phyloP scores from a whole-genome alignment of 2,797 vertebrate genomes.

The Cynopterus sphinx region DNA sequence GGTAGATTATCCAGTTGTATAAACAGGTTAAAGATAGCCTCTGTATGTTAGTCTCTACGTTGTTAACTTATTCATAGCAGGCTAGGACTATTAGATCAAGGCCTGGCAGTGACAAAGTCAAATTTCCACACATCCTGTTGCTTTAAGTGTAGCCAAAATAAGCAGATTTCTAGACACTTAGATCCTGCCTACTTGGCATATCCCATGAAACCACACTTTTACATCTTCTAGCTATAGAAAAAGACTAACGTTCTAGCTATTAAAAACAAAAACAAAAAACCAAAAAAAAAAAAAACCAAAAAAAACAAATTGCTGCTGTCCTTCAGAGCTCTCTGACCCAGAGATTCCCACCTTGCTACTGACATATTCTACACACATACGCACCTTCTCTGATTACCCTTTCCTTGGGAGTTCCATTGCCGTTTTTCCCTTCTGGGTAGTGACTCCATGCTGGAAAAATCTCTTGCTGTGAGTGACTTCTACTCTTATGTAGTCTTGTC shows the following conservation, averaged over 20 bases:
- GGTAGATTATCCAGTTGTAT: neutral
- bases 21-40: neutral
- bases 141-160: neutral
- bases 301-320: neutral
- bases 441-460: neutral
- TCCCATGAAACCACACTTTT: neutral
- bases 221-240: neutral
- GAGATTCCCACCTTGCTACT: neutral
- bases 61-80: neutral
- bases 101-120: neutral
- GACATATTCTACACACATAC: neutral
- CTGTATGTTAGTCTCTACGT: neutral
- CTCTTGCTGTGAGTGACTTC: neutral
- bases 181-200: neutral
- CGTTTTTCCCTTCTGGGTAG: neutral
- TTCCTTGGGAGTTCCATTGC: neutral
- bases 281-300: neutral
- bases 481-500: neutral
- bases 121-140: neutral
- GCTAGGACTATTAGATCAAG: neutral
- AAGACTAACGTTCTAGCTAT: neutral
- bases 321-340: neutral
- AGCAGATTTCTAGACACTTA: neutral
- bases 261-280: neutral
- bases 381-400: neutral